Percentiles rank a stretch among this genome's conserved stretches.
Conservation (phyloP, 2,113 vertebrate species). For the Chamaea fasciata region DNA sequence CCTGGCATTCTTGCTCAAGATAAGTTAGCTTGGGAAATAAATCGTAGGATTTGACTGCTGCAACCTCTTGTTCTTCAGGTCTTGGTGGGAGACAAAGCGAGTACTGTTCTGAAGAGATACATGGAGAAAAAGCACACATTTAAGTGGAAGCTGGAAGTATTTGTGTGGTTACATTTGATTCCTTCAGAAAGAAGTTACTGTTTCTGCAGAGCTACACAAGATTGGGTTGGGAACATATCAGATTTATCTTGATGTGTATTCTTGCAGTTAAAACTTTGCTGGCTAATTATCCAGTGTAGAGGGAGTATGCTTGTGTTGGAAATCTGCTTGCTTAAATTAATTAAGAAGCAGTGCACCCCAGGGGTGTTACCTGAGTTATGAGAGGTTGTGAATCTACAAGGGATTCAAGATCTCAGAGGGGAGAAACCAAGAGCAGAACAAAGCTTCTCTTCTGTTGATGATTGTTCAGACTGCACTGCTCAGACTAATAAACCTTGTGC, state of each 20-base stretch:
- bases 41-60: not conserved
- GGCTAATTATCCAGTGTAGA: not conserved
- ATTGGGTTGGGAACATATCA: not conserved
- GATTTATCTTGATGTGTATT: not conserved
- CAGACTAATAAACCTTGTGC: not conserved
- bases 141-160: not conserved
- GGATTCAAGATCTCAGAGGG: not conserved
- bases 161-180: slow-evolving; percentile 1
- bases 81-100: slow-evolving; percentile 13
- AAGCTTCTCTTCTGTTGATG: not conserved
- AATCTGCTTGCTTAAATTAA: not conserved
- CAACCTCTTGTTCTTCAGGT: slow-evolving; percentile 22
- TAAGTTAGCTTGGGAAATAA: slow-evolving; percentile 28
- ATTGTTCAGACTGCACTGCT: not conserved
- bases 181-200: slow-evolving; percentile 30
- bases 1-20: not conserved
- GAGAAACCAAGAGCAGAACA: not conserved
- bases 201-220: not conserved
- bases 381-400: not conserved
- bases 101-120: slow-evolving; percentile 34
- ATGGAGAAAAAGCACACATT: not conserved
- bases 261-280: not conserved
- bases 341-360: not conserved
- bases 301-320: not conserved
- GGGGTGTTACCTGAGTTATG: not conserved